phyloP scores from a whole-genome alignment of 53 echinoderm and acorn worm species.

The Apostichopus leukothele region DNA sequence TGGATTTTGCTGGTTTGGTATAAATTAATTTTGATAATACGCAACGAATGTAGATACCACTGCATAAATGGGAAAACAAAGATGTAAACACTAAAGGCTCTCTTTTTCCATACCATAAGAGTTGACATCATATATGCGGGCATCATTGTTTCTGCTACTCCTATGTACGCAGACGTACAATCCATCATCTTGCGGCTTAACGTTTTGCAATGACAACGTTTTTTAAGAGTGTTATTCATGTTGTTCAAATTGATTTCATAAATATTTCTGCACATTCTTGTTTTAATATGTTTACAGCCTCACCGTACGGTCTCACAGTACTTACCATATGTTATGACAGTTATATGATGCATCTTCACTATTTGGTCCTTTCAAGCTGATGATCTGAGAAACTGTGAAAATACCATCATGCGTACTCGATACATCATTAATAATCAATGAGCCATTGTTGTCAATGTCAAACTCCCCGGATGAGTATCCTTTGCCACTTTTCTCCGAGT shows the following conservation, averaged over 20 bases:
- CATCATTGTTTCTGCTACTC: not conserved
- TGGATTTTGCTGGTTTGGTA: too few relatives aligned
- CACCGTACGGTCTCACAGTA: not conserved
- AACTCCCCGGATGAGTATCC: not conserved
- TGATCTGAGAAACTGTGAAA: not conserved
- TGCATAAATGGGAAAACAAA: too few relatives aligned
- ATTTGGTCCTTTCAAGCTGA: not conserved
- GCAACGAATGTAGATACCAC: too few relatives aligned
- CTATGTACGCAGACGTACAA: not conserved
- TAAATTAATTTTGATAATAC: too few relatives aligned
- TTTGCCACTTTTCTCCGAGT: not conserved
- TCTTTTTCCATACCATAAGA: not conserved
- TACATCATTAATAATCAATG: not conserved
- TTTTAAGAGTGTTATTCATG: too few relatives aligned
- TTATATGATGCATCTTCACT: not conserved
- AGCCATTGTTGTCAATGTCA: not conserved
- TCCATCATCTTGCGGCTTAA: not conserved
- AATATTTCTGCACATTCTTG: too few relatives aligned
- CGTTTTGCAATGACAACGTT: not conserved
- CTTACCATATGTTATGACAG: not conserved
- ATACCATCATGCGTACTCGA: not conserved
- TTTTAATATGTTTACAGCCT: too few relatives aligned
- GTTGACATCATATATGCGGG: not conserved
- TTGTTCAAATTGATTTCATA: too few relatives aligned
- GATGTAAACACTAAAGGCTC: not conserved